Evolutionary conservation across 2,888 invertebrate genomes (phyloP), one percentile per base, ranked within the genome.

Genomic region (Pyralis farinalis): DNA sequence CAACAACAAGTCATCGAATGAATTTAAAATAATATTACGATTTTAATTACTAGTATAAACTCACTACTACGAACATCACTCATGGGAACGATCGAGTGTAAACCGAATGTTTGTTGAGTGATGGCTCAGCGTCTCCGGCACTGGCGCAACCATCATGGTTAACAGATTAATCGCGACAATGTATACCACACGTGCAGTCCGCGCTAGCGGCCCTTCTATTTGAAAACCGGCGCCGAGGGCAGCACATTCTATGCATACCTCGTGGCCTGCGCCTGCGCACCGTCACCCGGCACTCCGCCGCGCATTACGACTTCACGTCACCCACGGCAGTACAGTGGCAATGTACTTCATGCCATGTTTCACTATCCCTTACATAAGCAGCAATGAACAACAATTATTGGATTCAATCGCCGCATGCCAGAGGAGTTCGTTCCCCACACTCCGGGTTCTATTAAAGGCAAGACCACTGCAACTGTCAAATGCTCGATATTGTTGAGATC

Each of bases 171-270:
- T 84, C 76, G 78, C 71, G 65, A 77, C 77, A 69, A 84, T 82
- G 80, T 78, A 82, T 83, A n/a, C n/a, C 75, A 84, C 84, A 83
- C 83, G 82, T 83, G 86, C 81, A 81, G 78, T 73, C 71, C 71
- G 74, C 68, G 67, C 76, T 78, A 74, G 80, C 73, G 81, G 84
- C 82, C 85, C 85, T 87, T 87, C 85, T 87, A 86, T 86, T 85
- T 86, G 87, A 87, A 84, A 85, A 82, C 84, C 78, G 85, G 86
- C 85, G 85, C 82, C 83, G 83, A 78, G 81, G 83, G 84, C 83
- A 79, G 74, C 73, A 71, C 87, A 87, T 87, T 86, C 87, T 84
- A 65, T 60, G 74, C 85, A 63, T 79, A 79, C 78, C 80, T 75
- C 76, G 75, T 68, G 81, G 80, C 72, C 71, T 72, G 71, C 69